Base-by-base conservation (phyloP, 2,888 invertebrate species). In the Vannuccia rotundouncinata region DNA sequence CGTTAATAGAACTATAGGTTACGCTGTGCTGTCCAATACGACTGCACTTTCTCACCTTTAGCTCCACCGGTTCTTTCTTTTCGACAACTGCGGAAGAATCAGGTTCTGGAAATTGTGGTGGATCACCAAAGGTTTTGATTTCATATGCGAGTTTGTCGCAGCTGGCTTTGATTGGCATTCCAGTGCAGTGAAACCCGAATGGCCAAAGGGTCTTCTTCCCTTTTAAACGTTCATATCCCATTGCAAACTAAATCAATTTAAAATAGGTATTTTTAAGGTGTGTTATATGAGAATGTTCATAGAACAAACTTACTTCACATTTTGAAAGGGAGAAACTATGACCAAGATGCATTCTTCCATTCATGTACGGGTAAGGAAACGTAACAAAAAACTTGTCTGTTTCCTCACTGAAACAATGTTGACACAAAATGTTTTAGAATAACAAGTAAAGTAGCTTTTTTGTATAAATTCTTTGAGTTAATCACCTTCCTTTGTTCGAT, bases 301-400 rank as follows among this genome's bases (percentile, higher is more conserved):
- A n/a, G n/a, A n/a, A n/a, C n/a, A 31, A 1, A 81, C 88, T 87
- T 90, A 93, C 94, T 90, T 99, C 99, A 87, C 95, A 95, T 90
- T 99, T 99, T 5, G 96, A 95, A 75, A 99, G 87, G 0, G 96
- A 94, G 90, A 99, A 99, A 17, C 95, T 94, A 87, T 99, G 99
- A 0, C 99, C 99, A 83, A 99, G 90, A 91, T 99, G 99, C 79
- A 99, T 91, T 74, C 94, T 91, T 10, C 99, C 99, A 90, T 99
- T 99, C 98, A 99, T 99, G 86, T 99, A 99, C 0, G 99, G 99
- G 89, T 92, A 99, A 0, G 99, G 99, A 89, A 99, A 99, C 0
- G 95, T 95, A 45, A 93, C 93, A 83, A 96, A 90, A 87, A 93
- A 98, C 86, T 98, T 99, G 82, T 94, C 93, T 81, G 86, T 0